Percentiles rank a stretch among this genome's conserved stretches.
Conservation (phyloP, 1,140 invertebrate species). For the Pachypsylla venusta region DNA sequence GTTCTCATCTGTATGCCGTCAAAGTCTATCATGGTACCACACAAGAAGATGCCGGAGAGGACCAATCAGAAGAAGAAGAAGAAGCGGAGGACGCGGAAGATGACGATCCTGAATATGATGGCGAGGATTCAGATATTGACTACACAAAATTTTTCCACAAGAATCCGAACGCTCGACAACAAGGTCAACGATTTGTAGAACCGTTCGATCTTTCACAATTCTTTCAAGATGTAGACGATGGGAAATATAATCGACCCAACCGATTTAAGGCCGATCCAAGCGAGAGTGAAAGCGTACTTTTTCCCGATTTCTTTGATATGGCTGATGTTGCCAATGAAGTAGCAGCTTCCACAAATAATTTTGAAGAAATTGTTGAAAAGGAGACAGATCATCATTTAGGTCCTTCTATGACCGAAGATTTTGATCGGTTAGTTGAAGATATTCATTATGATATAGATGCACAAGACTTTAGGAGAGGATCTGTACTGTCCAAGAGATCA, state of each 20-base stretch:
- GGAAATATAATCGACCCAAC: not conserved
- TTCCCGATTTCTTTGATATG: constrained; percentile 4
- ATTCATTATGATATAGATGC: constrained; percentile 1
- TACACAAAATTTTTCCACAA: not conserved
- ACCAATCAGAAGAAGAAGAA: not conserved
- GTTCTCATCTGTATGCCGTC: not conserved
- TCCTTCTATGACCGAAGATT: not conserved
- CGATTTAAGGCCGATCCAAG: not conserved
- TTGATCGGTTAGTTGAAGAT: not conserved
- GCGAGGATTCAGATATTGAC: not conserved
- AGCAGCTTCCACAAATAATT: not conserved
- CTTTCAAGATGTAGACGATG: not conserved
- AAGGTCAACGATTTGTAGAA: not conserved
- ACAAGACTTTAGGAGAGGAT: not conserved
- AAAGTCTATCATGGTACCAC: not conserved
- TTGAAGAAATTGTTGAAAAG: not conserved
- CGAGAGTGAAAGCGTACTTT: not conserved
- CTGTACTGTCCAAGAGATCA: not conserved
- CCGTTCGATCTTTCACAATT: not conserved
- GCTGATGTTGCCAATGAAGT: too few species aligned
- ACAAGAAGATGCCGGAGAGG: not conserved
- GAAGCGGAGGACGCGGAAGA: not conserved
- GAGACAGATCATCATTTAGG: not conserved
- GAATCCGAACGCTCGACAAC: not conserved
- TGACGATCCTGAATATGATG: not conserved